Evolutionary conservation across 2,113 vertebrate genomes (phyloP).

Genomic region (Onychostoma macrolepis): DNA sequence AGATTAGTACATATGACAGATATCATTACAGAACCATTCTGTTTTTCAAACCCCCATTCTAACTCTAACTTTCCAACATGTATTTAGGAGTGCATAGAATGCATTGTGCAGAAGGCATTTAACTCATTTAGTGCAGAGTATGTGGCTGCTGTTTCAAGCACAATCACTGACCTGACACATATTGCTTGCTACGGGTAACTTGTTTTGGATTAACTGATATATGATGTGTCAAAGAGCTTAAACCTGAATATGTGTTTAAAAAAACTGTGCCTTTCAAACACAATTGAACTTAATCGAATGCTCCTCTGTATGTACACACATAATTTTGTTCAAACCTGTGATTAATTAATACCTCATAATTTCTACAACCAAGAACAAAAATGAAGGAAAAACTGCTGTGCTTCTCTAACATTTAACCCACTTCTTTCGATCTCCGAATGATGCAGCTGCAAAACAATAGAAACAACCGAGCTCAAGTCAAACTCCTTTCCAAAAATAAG

Average conservation of each 20-base stretch:
- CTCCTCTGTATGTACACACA: neutral
- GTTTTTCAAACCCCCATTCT: neutral
- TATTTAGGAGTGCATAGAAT: neutral
- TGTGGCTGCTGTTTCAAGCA: neutral
- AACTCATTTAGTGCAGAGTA: neutral
- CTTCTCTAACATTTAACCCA: constrained; percentile 9
- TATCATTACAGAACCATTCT: neutral
- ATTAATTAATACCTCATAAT: neutral
- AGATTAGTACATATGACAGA: neutral
- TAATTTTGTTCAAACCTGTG: neutral
- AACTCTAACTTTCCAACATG: neutral
- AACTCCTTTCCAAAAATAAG: constrained; percentile 53
- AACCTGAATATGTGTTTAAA: neutral
- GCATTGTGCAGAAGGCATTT: neutral
- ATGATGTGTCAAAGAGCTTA: constrained; percentile 24
- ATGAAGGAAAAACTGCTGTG: neutral
- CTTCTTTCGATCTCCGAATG: constrained; percentile 33
- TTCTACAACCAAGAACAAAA: neutral
- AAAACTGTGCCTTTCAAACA: neutral
- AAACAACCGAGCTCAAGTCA: constrained; percentile 42
- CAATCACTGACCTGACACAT: constrained; percentile 3
- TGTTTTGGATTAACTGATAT: neutral
- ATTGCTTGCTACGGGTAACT: constrained; percentile 6
- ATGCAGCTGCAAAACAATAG: constrained; percentile 51
- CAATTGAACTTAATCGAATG: neutral